A percentile compares a stretch with the other conserved stretches of the same genome.
These are phyloP conservation scores for Thaumatotibia leucotreta DNA, from an alignment of 1,140 invertebrate species.

Conservation along the genomic window DNA sequence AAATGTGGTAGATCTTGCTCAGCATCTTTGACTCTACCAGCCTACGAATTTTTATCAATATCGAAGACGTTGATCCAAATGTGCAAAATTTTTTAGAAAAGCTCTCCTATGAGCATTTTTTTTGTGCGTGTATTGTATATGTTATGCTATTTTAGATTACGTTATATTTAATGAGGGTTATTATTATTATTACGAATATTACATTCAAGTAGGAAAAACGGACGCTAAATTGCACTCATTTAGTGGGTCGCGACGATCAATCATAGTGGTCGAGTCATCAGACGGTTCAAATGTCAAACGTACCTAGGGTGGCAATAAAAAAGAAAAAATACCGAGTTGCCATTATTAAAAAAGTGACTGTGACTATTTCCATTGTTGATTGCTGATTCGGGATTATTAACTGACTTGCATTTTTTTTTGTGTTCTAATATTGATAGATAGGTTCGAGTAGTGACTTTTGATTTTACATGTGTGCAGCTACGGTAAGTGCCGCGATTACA, in stretches of 20 bases:
- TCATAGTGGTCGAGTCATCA: conserved; percentile 72
- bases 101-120: no score
- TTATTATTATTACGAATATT: conserved; percentile 28
- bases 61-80: no score
- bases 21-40: no score
- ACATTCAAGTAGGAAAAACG: conserved; percentile 59
- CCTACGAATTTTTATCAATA: no score
- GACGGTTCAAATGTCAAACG: conserved; percentile 75
- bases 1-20: no score
- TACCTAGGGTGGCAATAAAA: conserved; percentile 73
- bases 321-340: conserved; percentile 66
- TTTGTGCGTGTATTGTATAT: no score
- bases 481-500: conserved; percentile 53
- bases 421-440: conserved; percentile 77
- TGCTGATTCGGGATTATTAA: conserved; percentile 75
- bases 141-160: conserved; percentile 7
- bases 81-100: no score
- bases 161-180: not conserved
- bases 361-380: conserved; percentile 76
- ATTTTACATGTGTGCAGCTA: conserved; percentile 49
- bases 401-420: conserved; percentile 77
- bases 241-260: conserved; percentile 72
- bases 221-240: conserved; percentile 74
- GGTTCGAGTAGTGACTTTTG: conserved; percentile 63
- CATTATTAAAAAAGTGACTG: conserved; percentile 77